These are phyloP conservation scores for Clytia hemisphaerica DNA, from an alignment of 30 jellyfish, hydroid and myxozoan species.

Conservation along the genomic window DNA sequence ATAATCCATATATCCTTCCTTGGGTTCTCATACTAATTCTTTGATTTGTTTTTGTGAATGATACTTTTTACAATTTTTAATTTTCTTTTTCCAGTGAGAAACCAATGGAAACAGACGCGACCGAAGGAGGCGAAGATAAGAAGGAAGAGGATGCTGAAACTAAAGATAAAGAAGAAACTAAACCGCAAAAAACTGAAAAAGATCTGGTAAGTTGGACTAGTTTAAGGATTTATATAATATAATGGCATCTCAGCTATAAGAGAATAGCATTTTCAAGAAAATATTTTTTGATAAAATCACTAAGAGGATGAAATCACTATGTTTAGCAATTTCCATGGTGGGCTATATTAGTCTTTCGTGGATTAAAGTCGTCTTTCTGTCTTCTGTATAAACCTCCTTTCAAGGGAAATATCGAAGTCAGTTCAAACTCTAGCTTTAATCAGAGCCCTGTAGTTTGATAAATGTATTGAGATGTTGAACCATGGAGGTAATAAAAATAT, in stretches of 20 bases:
- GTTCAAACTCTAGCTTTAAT: too few species aligned
- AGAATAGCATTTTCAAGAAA: not conserved
- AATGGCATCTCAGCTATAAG: not conserved
- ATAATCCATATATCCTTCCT: too few species aligned
- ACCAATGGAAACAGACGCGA: constrained; percentile 22
- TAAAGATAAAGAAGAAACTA: too few species aligned
- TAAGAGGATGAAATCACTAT: not conserved
- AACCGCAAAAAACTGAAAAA: not conserved
- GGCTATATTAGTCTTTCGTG: not conserved
- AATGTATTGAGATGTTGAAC: too few species aligned
- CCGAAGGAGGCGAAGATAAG: not conserved
- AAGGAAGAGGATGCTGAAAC: constrained; percentile 1
- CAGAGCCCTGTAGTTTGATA: too few species aligned
- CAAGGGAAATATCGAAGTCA: too few species aligned
- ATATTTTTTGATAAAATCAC: not conserved
- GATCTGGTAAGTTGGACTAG: not conserved
- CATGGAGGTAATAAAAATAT: too few species aligned
- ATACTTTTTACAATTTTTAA: not conserved
- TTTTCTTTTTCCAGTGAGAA: not conserved
- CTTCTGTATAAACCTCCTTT: too few species aligned
- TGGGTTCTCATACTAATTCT: too few species aligned
- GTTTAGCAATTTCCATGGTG: not conserved
- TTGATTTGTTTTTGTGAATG: too few species aligned
- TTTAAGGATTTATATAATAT: too few species aligned
- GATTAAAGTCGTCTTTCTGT: too few species aligned